A percentile compares a stretch with the other conserved stretches of the same genome.
Evolutionary conservation across 2,113 vertebrate species (phyloP).

Genomic region (Circaetus gallicus): DNA sequence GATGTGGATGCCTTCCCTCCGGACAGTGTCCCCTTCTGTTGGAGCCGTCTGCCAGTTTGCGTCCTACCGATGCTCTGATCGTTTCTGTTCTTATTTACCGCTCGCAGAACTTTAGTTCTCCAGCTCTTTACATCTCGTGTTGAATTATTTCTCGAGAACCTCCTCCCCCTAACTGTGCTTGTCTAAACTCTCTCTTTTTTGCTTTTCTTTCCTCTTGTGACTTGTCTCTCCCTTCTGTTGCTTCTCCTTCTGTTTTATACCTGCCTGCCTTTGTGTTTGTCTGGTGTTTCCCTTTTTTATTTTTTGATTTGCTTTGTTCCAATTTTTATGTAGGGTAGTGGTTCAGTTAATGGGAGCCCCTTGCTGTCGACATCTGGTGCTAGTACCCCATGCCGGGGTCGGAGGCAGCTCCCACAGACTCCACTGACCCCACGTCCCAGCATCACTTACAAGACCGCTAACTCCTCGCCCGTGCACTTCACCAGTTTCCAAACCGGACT

Average conservation of each 20-base stretch:
- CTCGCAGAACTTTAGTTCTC: slow-evolving; percentile 4
- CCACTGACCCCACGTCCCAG: slow-evolving; percentile 89
- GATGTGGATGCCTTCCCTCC: slow-evolving; percentile 21
- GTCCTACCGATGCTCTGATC: slow-evolving; percentile 11
- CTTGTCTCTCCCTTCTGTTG: slow-evolving; percentile 16
- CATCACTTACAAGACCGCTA: slow-evolving; percentile 93
- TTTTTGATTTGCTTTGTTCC: slow-evolving; percentile 86
- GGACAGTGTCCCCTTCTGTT: slow-evolving; percentile 7
- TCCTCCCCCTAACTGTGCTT: slow-evolving; percentile 6
- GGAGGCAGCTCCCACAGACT: slow-evolving; percentile 93
- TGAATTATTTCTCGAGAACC: slow-evolving; percentile 25
- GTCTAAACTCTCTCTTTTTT: slow-evolving; percentile 69
- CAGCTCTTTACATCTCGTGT: slow-evolving; percentile 18
- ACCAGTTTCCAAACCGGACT: slow-evolving; percentile 66
- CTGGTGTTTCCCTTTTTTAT: slow-evolving; percentile 68
- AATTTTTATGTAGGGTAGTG: slow-evolving; percentile 91
- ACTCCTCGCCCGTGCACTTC: slow-evolving; percentile 90
- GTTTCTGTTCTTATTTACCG: slow-evolving; percentile 8
- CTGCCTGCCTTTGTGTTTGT: slow-evolving; percentile 57
- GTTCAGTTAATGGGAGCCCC: slow-evolving; percentile 88
- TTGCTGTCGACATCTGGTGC: slow-evolving; percentile 85
- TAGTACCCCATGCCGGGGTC: slow-evolving; percentile 88
- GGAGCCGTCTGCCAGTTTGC: slow-evolving; percentile 29
- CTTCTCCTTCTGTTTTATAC: slow-evolving; percentile 47
- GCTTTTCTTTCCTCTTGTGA: slow-evolving; percentile 51